A percentile compares a stretch with the other conserved stretches of the same genome.
Conservation (phyloP, 2,888 invertebrate species). For the Molanna angustata region DNA sequence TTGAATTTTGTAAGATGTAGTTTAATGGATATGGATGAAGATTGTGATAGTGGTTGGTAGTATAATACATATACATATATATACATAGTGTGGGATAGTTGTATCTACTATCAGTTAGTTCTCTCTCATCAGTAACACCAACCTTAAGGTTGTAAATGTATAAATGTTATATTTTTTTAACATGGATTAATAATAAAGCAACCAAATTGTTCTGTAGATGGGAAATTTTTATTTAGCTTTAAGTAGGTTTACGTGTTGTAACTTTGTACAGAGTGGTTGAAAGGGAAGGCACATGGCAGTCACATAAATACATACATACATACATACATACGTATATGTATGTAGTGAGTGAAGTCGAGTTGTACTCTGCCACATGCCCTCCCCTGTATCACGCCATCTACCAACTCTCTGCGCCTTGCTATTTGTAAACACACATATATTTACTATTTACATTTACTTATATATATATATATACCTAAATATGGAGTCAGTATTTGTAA, state of each 20-base stretch:
- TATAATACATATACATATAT: conserved; percentile 10
- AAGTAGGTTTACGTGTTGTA: conserved; percentile 44
- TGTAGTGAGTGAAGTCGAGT: too few species aligned
- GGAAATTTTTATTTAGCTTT: conserved; percentile 34
- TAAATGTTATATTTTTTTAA: conserved; percentile 32
- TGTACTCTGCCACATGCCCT: conserved; percentile 16
- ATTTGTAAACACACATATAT: conserved; percentile 48
- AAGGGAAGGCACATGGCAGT: conserved; percentile 16
- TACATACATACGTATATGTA: too few species aligned
- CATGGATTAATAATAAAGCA: conserved; percentile 28
- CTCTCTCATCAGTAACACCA: conserved; percentile 20
- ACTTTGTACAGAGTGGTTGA: conserved; percentile 40
- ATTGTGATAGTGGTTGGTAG: conserved; percentile 31
- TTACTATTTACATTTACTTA: conserved; percentile 38
- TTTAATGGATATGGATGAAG: conserved; percentile 25
- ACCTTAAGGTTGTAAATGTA: conserved; percentile 30
- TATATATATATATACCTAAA: conserved; percentile 33
- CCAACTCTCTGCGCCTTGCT: conserved; percentile 36
- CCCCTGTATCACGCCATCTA: conserved; percentile 33
- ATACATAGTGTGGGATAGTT: background rate
- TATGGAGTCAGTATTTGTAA: conserved; percentile 73
- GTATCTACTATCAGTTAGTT: background rate
- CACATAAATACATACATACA: too few species aligned
- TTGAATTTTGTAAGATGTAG: conserved; percentile 21
- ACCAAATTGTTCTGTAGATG: conserved; percentile 34